A percentile compares a stretch with the other conserved stretches of the same genome.
Conservation (phyloP, 2,797 vertebrate species). For the Odontamblyopus rebecca region DNA sequence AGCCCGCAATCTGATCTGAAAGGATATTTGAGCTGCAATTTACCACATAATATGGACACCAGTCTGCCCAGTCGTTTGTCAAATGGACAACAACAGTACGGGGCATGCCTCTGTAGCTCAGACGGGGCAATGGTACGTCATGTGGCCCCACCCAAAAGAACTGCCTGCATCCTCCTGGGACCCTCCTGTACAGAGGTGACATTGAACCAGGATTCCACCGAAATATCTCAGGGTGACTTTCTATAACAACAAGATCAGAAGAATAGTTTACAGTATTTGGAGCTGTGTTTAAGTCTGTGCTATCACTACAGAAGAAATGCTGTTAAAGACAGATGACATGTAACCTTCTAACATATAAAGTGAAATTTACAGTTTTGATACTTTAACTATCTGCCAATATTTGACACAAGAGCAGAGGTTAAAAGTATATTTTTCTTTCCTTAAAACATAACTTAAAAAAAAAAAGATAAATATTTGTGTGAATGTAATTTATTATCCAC, state of each 20-base stretch:
- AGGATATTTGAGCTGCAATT: slow-evolving; percentile 42
- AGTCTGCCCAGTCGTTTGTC: slow-evolving; percentile 63
- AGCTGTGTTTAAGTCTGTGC: too few species aligned
- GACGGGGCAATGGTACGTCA: slow-evolving; percentile 42
- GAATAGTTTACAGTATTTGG: slow-evolving; percentile 15
- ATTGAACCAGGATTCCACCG: slow-evolving; percentile 53
- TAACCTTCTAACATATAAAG: too few species aligned
- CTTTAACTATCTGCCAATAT: too few species aligned
- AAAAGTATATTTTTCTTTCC: too few species aligned
- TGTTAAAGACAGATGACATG: too few species aligned
- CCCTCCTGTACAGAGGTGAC: slow-evolving; percentile 68
- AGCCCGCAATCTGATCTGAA: slow-evolving; percentile 43
- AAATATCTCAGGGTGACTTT: slow-evolving; percentile 54
- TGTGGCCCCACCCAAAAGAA: slow-evolving; percentile 56
- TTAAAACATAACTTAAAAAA: too few species aligned
- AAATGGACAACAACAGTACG: slow-evolving; percentile 62
- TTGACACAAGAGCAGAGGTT: too few species aligned
- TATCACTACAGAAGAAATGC: too few species aligned
- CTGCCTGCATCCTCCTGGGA: slow-evolving; percentile 63
- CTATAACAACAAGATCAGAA: slow-evolving; percentile 49
- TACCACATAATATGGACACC: slow-evolving; percentile 56
- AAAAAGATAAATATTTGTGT: too few species aligned
- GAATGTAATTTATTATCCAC: too few species aligned
- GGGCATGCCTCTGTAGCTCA: slow-evolving; percentile 57
- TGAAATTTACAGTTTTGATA: too few species aligned